Evolutionary conservation across 1,140 invertebrate genomes (phyloP).

Genomic region (Apis cerana): DNA sequence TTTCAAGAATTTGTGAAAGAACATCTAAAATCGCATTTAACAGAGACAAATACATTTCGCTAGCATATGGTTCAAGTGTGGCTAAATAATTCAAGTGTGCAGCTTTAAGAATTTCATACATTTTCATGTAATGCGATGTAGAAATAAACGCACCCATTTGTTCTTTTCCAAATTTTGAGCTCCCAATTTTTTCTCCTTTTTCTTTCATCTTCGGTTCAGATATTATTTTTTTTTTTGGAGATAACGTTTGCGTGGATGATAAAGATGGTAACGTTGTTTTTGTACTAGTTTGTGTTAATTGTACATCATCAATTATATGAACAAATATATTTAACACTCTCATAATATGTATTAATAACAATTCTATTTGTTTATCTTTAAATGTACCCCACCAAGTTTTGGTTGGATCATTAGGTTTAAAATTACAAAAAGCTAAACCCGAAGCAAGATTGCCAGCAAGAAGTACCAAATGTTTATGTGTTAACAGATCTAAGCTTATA

Average conservation of each 20-base stretch:
- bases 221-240: constrained; percentile 80
- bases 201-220: constrained; percentile 74
- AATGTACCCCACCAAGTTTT: constrained; percentile 84
- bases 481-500: constrained; percentile 84
- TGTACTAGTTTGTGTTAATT: constrained; percentile 49
- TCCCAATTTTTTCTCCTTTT: constrained; percentile 65
- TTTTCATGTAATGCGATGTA: constrained; percentile 88
- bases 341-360: constrained; percentile 85
- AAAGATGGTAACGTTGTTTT: constrained; percentile 83
- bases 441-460: constrained; percentile 86
- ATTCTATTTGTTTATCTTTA: constrained; percentile 82
- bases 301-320: constrained; percentile 88
- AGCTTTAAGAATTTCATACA: constrained; percentile 88
- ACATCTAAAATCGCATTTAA: constrained; percentile 85
- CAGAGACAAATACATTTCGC: constrained; percentile 88
- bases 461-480: constrained; percentile 84
- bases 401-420: constrained; percentile 61
- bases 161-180: constrained; percentile 67
- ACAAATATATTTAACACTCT: constrained; percentile 88
- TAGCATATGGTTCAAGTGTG: constrained; percentile 86
- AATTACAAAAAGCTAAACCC: constrained; percentile 80
- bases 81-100: constrained; percentile 92
- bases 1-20: constrained; percentile 89
- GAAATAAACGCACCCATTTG: constrained; percentile 85
- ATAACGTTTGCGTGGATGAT: constrained; percentile 81